Conservation (phyloP, 2,113 vertebrate genomes). For the Philantomba maxwellii region DNA sequence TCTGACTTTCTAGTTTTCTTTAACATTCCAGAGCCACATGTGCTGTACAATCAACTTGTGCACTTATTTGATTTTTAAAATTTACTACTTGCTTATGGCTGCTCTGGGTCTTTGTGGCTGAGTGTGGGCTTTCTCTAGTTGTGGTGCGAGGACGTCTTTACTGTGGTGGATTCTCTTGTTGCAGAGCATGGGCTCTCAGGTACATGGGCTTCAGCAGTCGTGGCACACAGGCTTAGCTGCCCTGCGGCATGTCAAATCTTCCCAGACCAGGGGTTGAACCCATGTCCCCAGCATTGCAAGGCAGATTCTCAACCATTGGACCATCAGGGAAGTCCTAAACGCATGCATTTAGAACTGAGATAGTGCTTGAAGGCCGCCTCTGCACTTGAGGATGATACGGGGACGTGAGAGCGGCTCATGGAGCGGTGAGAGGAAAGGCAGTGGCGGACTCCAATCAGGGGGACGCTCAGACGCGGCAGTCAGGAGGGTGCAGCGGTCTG, state of each 20-base stretch:
- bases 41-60: neutral
- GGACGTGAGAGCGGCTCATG: rapidly evolving
- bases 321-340: neutral
- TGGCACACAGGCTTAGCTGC: neutral
- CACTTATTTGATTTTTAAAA: neutral
- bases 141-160: neutral
- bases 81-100: neutral
- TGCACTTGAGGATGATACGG: neutral
- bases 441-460: rapidly evolving
- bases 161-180: neutral
- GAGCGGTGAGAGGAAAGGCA: neutral
- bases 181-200: neutral
- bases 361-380: neutral
- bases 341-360: rapidly evolving
- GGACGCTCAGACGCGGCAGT: rapidly evolving
- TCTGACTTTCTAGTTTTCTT: neutral
- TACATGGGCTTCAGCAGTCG: neutral
- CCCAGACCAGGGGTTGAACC: neutral
- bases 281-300: neutral
- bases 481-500: rapidly evolving
- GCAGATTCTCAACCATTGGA: neutral
- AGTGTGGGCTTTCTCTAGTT: neutral
- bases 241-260: neutral
- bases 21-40: neutral
- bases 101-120: neutral